phyloP scores from a whole-genome alignment of 2,888 invertebrate genomes.

The Drepana falcataria region DNA sequence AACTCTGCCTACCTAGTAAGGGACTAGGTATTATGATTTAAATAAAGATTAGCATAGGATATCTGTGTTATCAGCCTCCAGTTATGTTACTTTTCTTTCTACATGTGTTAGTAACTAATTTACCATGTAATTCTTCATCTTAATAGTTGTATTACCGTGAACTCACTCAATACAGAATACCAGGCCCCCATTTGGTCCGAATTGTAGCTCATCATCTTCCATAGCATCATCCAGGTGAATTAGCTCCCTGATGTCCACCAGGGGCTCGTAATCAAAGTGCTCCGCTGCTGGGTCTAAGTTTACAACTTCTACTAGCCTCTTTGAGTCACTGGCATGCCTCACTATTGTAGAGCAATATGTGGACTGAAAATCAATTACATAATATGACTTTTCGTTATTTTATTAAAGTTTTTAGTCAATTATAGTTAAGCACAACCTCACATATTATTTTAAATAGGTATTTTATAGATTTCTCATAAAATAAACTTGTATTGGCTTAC shows the following conservation, averaged over 20 bases:
- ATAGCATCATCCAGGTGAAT: constrained; percentile 97
- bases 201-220: constrained; percentile 95
- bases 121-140: no score
- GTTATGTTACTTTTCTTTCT: no score
- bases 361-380: constrained; percentile 82
- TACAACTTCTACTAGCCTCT: constrained; percentile 89
- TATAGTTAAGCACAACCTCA: no score
- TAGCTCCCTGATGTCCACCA: constrained; percentile 91
- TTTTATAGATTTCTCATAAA: background rate
- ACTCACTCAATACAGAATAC: constrained; percentile 95
- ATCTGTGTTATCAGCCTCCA: no score
- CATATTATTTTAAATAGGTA: background rate
- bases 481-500: constrained; percentile 64
- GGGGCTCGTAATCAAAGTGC: constrained; percentile 93
- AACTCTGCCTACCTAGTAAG: no score
- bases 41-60: no score
- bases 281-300: constrained; percentile 99
- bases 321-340: constrained; percentile 87
- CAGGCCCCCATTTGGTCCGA: constrained; percentile 98
- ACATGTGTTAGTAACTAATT: no score
- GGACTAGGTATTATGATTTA: no score
- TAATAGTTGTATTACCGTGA: no score
- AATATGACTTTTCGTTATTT: no score
- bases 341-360: constrained; percentile 95
- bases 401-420: no score